phyloP scores from a whole-genome alignment of 2,888 invertebrate species.

The Orchesella flavescens region DNA sequence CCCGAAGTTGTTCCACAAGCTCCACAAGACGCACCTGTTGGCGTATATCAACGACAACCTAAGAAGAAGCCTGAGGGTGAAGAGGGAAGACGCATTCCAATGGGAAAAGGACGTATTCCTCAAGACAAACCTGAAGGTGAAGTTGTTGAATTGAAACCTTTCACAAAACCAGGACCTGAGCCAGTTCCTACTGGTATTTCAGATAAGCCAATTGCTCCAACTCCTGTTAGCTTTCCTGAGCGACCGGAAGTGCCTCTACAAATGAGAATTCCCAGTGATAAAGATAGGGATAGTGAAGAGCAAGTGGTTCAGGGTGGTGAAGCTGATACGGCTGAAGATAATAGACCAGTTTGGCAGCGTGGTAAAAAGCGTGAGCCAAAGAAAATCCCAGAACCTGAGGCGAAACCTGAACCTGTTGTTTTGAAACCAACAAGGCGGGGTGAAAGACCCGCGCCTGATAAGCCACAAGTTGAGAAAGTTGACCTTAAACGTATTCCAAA shows the following conservation, averaged over 20 bases:
- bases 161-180: conserved; percentile 54
- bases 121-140: conserved; percentile 33
- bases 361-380: not conserved
- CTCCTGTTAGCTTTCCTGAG: not conserved
- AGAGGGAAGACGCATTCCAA: not conserved
- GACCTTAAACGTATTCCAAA: conserved; percentile 32
- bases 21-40: not conserved
- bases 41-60: not conserved
- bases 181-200: not conserved
- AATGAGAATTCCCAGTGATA: not conserved
- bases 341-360: not conserved
- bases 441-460: not conserved
- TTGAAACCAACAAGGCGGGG: conserved; percentile 37
- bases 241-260: not conserved
- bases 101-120: conserved; percentile 53
- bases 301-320: not conserved
- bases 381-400: not conserved
- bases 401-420: conserved; percentile 11
- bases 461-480: conserved; percentile 17
- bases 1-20: conserved; percentile 6
- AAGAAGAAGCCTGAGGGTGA: conserved; percentile 19
- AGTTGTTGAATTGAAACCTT: conserved; percentile 72
- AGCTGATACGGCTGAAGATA: not conserved
- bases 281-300: not conserved
- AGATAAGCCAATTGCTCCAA: not conserved